Evolutionary conservation across 2,797 vertebrate species (phyloP), one percentile per base, ranked within the genome.

Genomic region (Halcyon chelicuti): DNA sequence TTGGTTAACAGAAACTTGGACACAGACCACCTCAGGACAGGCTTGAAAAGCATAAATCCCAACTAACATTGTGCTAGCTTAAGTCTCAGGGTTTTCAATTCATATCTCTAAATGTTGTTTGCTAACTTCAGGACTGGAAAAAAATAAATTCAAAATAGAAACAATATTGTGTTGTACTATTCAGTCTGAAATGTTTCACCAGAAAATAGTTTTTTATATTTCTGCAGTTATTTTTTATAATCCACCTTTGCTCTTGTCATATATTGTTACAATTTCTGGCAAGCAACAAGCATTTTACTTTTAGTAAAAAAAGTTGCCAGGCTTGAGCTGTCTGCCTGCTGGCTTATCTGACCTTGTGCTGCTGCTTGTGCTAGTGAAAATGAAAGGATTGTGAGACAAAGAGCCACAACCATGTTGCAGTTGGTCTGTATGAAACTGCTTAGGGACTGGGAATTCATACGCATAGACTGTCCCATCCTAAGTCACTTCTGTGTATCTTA

Each of bases 1-100:
- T 92, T 80, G 39, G 66, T 71, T 92, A 91, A 75, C 55, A 91
- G 44, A 96, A 83, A 33, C 44, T 54, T 92, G 73, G 66, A 83
- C 13, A 10, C 33, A 93, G 71, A 90, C 54, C 70, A 63, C 77
- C n/a, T 35, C 18, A 54, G 62, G n/a, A 94, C 18, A 88, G 70
- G 46, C 68, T 84, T 72, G 46, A 84, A 92, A 87, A 93, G 23
- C 14, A 31, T 74, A 76, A 93, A 96, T 71, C 57, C 10, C 39
- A n/a, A 47, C 33, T 37, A 86, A 73, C 5, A 9, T 3, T 79
- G 44, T 76, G 13, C 23, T 84, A 46, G 31, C 11, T 93, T 44
- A 84, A 76, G 35, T 72, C 44, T 88, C 49, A 25, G 10, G 12
- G 10, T 76, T 88, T 91, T 76, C 25, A 39, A 67, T 91, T 84